Percentiles rank a stretch among this genome's conserved stretches.
phyloP scores from a whole-genome alignment of 2,888 invertebrate species.

The Xestia rhomboidea region DNA sequence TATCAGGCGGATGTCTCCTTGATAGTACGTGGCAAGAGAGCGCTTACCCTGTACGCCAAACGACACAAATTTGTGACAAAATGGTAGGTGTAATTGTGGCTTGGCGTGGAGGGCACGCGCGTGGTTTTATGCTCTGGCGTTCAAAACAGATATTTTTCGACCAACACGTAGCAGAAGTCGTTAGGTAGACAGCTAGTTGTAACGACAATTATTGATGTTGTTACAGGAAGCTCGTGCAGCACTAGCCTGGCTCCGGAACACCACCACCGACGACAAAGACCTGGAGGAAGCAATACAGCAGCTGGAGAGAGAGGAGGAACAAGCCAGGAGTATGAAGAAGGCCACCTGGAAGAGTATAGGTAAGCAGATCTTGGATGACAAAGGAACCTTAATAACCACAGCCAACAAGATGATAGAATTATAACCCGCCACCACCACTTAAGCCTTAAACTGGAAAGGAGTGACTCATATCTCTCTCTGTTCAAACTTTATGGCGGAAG shows the following conservation, averaged over 20 bases:
- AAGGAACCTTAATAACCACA: not conserved
- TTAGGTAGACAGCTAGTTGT: not conserved
- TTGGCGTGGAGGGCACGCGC: no score
- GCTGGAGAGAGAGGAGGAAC: slow-evolving; percentile 83
- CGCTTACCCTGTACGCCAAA: no score
- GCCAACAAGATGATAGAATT: no score
- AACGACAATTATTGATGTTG: not conserved
- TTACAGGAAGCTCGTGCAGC: slow-evolving; percentile 84
- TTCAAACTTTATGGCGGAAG: not conserved
- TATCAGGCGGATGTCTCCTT: no score
- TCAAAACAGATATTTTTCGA: no score
- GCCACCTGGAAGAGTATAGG: slow-evolving; percentile 85
- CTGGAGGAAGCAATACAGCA: slow-evolving; percentile 83
- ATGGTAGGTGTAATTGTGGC: no score
- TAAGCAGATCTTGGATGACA: slow-evolving; percentile 60
- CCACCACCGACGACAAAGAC: slow-evolving; percentile 82
- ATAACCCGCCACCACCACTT: not conserved
- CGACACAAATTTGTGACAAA: no score
- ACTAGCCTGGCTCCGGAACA: slow-evolving; percentile 85
- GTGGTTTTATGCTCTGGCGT: no score
- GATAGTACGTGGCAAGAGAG: no score
- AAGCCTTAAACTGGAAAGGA: not conserved
- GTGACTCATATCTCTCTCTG: not conserved
- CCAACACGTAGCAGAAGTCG: no score
- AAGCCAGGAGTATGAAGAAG: slow-evolving; percentile 80